phyloP scores from a whole-genome alignment of 1,140 invertebrate species.

The Caenorhabditis latens region DNA sequence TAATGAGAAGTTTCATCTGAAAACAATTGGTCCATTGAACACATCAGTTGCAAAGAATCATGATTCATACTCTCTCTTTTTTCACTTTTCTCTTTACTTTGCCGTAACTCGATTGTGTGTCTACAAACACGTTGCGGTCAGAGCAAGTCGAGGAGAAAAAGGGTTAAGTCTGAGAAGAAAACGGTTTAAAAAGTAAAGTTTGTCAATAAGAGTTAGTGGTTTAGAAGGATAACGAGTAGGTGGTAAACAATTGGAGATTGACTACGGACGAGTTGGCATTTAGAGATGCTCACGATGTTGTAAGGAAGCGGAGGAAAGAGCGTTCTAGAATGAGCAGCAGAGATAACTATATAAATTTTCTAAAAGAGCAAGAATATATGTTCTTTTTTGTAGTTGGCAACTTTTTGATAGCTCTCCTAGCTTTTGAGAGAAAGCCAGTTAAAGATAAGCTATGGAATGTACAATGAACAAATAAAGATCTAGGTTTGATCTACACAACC shows the following conservation, averaged over 20 bases:
- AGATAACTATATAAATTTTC: too few relatives aligned
- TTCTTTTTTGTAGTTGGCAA: too few relatives aligned
- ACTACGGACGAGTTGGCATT: not conserved
- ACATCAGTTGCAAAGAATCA: slow-evolving; percentile 10
- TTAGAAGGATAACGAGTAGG: not conserved
- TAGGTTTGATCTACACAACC: too few relatives aligned
- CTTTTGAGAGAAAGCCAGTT: too few relatives aligned
- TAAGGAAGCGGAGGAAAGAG: too few relatives aligned
- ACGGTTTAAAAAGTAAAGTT: slow-evolving; percentile 33
- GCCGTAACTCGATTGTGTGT: slow-evolving; percentile 38
- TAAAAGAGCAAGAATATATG: too few relatives aligned
- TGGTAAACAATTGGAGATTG: not conserved
- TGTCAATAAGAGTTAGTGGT: slow-evolving; percentile 28
- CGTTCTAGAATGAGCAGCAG: too few relatives aligned
- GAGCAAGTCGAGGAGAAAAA: not conserved
- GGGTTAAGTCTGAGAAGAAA: slow-evolving; percentile 3
- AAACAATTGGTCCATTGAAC: not conserved
- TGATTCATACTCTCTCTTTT: not conserved
- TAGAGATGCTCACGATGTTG: too few relatives aligned
- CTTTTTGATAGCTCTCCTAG: too few relatives aligned
- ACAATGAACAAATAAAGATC: too few relatives aligned
- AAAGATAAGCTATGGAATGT: too few relatives aligned
- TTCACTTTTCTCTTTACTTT: slow-evolving; percentile 10
- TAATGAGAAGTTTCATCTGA: not conserved
- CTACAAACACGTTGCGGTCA: slow-evolving; percentile 40